Evolutionary conservation across 2,113 vertebrate genomes (phyloP).

Genomic region (Serinus canaria): DNA sequence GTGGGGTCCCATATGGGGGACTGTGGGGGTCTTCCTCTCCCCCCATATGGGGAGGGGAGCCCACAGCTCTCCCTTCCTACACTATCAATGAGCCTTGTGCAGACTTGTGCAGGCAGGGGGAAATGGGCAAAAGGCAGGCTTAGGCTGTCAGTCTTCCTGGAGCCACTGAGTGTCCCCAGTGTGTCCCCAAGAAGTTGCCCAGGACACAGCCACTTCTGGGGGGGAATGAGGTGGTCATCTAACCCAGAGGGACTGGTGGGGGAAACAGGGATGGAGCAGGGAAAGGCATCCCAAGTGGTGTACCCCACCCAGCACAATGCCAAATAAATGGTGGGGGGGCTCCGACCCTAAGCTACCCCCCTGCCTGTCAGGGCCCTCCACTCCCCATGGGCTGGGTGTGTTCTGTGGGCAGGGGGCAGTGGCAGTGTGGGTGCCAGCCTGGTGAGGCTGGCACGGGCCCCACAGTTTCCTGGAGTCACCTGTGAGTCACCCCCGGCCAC

Average conservation of each 20-base stretch:
- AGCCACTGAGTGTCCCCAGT: not conserved
- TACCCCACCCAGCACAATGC: not conserved
- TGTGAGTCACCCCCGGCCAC: conserved; percentile 60
- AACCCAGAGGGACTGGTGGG: not conserved
- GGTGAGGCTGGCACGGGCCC: not conserved
- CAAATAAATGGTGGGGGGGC: not conserved
- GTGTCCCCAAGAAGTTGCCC: not conserved
- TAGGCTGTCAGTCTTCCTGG: not conserved
- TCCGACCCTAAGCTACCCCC: fast-evolving
- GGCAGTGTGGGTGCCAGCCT: not conserved
- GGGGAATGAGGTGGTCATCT: not conserved
- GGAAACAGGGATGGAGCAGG: not conserved
- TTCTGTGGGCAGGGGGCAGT: not conserved
- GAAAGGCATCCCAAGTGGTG: not conserved
- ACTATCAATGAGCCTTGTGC: fast-evolving
- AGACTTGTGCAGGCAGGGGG: fast-evolving
- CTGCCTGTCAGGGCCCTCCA: not conserved
- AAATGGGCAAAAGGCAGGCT: not conserved
- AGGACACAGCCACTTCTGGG: not conserved
- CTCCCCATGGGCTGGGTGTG: not conserved
- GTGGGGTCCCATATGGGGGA: fast-evolving
- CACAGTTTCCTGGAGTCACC: conserved; percentile 55
- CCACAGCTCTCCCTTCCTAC: not conserved
- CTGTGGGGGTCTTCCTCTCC: not conserved
- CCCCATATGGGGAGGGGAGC: not conserved